These are phyloP conservation scores for Cetoscarus ocellatus DNA, from an alignment of 2,797 vertebrate genomes.

Conservation along the genomic window DNA sequence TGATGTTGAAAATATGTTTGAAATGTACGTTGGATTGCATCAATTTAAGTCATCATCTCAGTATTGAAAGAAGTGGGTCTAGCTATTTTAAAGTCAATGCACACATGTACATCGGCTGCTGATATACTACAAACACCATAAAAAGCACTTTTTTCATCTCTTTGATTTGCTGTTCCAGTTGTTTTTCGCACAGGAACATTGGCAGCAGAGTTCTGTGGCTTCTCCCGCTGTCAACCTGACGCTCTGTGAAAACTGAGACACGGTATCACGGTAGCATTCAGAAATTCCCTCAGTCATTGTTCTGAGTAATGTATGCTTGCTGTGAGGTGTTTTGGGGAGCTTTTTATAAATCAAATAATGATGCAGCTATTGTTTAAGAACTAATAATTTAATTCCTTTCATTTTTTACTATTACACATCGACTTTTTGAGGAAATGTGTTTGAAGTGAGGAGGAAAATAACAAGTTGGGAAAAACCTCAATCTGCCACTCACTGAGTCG, in stretches of 20 bases:
- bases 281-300: constrained; percentile 26
- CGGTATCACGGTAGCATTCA: constrained; percentile 25
- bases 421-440: constrained; percentile 32
- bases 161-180: constrained; percentile 22
- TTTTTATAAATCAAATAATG: constrained; percentile 22
- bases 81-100: constrained; percentile 9
- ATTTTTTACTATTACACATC: background rate
- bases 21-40: no score
- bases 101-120: background rate
- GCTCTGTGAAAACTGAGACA: constrained; percentile 21
- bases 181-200: constrained; percentile 16
- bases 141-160: constrained; percentile 42
- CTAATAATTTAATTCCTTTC: constrained; percentile 14
- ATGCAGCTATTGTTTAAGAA: constrained; percentile 20
- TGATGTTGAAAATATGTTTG: no score
- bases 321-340: constrained; percentile 14
- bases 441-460: constrained; percentile 36
- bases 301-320: background rate
- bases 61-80: background rate
- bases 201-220: constrained; percentile 13
- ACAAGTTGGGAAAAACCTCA: constrained; percentile 25
- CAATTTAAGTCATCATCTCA: constrained; percentile 1
- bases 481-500: constrained; percentile 46
- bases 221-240: constrained; percentile 36
- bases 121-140: constrained; percentile 27